phyloP scores from a whole-genome alignment of 1,140 invertebrate species.

The Cardiocondyla obscurior region DNA sequence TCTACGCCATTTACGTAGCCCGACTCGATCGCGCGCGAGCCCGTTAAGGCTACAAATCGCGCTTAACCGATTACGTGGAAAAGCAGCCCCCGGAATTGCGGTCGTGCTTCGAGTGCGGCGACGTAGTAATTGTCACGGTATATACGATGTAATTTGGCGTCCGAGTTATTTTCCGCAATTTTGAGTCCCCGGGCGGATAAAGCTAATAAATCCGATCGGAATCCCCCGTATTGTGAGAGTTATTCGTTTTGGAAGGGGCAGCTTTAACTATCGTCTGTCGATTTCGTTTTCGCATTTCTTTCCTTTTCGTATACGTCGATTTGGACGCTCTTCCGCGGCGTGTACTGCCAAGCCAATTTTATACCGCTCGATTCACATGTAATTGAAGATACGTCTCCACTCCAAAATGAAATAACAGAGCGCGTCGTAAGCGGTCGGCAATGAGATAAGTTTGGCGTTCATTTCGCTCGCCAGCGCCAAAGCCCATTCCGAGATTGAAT shows the following conservation, averaged over 20 bases:
- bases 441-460: slow-evolving; percentile 74
- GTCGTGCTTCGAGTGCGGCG: neutral
- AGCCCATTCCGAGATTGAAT: slow-evolving; percentile 77
- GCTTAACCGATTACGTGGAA: slow-evolving; percentile 19
- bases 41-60: slow-evolving; percentile 35
- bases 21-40: slow-evolving; percentile 1
- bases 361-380: neutral
- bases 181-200: neutral
- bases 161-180: neutral
- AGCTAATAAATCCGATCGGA: too few species aligned
- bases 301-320: neutral
- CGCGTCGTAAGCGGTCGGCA: slow-evolving; percentile 21
- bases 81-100: neutral
- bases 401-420: neutral
- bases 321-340: neutral
- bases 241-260: neutral
- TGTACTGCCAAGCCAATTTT: neutral
- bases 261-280: neutral
- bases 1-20: slow-evolving; percentile 11
- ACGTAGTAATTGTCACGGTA: neutral
- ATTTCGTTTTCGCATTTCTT: neutral
- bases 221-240: neutral
- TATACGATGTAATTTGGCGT: neutral
- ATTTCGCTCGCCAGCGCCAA: slow-evolving; percentile 59
- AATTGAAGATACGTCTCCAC: slow-evolving; percentile 12